phyloP scores from a whole-genome alignment of 1,140 invertebrate species.

The Panagrolaimus sp. region DNA sequence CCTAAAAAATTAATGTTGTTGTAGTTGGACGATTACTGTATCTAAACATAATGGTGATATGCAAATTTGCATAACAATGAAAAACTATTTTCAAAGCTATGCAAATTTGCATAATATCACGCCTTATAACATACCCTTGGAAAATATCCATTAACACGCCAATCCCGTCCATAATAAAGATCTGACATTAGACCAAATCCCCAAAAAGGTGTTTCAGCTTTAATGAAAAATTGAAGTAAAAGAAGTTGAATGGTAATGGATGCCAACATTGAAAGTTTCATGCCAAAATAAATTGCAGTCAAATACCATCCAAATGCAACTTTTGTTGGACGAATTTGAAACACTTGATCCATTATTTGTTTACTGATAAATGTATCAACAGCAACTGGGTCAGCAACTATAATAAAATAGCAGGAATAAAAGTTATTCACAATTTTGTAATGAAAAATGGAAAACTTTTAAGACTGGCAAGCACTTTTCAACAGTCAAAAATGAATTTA shows the following conservation, averaged over 20 bases:
- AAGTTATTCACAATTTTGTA: background rate
- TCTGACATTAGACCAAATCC: constrained; percentile 35
- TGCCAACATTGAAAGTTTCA: constrained; percentile 33
- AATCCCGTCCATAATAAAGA: constrained; percentile 33
- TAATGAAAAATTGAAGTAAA: constrained; percentile 47
- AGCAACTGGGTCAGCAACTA: background rate
- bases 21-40: no score
- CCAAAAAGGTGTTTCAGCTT: constrained; percentile 29
- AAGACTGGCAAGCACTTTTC: no score
- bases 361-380: background rate
- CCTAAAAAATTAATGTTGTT: constrained; percentile 29
- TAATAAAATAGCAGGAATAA: background rate
- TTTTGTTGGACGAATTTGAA: background rate
- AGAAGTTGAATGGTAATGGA: constrained; percentile 32
- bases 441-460: background rate
- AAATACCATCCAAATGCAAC: background rate
- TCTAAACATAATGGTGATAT: no score
- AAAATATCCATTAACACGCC: constrained; percentile 44
- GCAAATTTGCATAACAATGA: no score
- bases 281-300: constrained; percentile 42
- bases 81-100: no score
- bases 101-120: no score
- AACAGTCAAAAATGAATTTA: no score
- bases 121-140: constrained; percentile 26
- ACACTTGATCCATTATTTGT: background rate